Evolutionary conservation across 1,140 invertebrate species (phyloP), one percentile per base, ranked within the genome.

Genomic region (Homarus americanus): DNA sequence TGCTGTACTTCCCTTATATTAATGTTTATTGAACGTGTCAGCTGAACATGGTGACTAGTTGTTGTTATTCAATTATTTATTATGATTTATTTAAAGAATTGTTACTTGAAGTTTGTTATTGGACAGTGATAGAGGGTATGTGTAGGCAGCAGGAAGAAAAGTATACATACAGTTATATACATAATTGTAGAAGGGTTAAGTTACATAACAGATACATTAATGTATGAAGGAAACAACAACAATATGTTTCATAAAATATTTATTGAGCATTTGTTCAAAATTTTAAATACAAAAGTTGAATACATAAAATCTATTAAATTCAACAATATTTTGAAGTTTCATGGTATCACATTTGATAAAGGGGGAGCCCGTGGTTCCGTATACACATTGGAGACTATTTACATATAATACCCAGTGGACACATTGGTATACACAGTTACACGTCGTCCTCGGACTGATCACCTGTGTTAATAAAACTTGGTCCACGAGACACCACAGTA

Each of bases 301-400:
- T 90, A 90, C 87, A 90, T 90, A 90, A 90, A 90, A 90, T 90
- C 87, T 90, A 82, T 90, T 82, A 90, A 90, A 90, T 90, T 90
- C 87, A 90, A 90, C 87, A 90, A 90, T 90, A 90, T 90, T 90
- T 90, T 90, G 87, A 90, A 90, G 87, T 90, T 83, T 90, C n/a
- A 82, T 75, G 80, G 87, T 90, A 90, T 90, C 87, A 90, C 87
- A 90, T 90, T 90, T 90, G 79, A 90, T 75, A 53, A 90, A 41
- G 69, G 80, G 79, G 80, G 80, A 82, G 40, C 87, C 79, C 80
- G 32, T 76, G 44, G 79, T 53, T 90, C 87, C 87, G 87, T 90
- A 90, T 90, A 90, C 87, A 90, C 87, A 90, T n/a, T 82, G 87
- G 63, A 63, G 58, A 63, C 3, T 63, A 63, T 63, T 20, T 63